Evolutionary conservation across 2,797 vertebrate species (phyloP), one percentile per base, ranked within the genome.

Genomic region (Danio choprae): DNA sequence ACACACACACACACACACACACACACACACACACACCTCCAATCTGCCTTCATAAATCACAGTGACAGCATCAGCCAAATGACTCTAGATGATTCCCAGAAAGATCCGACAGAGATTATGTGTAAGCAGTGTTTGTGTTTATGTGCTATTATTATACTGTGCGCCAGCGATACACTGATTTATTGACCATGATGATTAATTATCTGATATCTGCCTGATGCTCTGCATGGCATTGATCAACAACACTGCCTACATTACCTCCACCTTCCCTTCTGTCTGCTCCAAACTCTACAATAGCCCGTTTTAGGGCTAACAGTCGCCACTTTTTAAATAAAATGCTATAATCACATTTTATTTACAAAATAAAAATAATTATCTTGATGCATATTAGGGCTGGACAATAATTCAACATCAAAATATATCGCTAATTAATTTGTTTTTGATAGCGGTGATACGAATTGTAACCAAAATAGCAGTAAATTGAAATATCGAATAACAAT

Each of bases 21-120:
- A 29, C 29, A 29, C 29, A 29, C 29, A 29, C 29, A 29, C 29
- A 29, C 22, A 13, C 58, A 73, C 4, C 55, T 46, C 9, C 70
- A 46, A 59, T 62, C 20, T n/a, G 44, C 29, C 44, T 51, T 51
- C 59, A 64, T 41, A 64, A 75, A 64, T 63, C 59, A 75, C 59
- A 53, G 16, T 20, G 46, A 74, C 44, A 51, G 29, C 58, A 51
- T 51, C 72, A 20, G 59, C 44, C 58, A 62, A 51, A 41, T 6
- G 36, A 50, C 46, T 51, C 58, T 51, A 72, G 72, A 50, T 51
- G 29, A 12, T 15, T 41, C 44, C n/a, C 46, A 53, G 59, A 46
- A 10, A 36, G 41, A 59, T 46, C 13, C 46, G 53, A 46, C 13
- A 15, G 68, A 55, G 51, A 71, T 43, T 13, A 43, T 41, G n/a